Conservation (phyloP, 1,140 invertebrate species). For the Drosophila subpulchrella region DNA sequence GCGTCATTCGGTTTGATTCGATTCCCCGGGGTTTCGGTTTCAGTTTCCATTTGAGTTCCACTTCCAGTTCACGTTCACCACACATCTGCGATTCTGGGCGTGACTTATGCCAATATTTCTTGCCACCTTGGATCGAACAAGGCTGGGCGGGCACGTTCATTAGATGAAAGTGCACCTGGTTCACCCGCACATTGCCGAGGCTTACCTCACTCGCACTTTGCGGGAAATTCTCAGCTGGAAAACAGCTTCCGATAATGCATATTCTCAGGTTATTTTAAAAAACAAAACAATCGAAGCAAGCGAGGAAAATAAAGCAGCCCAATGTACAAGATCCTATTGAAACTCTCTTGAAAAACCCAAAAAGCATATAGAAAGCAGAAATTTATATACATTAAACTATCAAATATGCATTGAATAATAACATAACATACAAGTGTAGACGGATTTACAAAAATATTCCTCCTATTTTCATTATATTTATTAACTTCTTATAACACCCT, state of each 20-base stretch:
- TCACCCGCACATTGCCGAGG: slow-evolving; percentile 22
- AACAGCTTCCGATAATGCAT: slow-evolving; percentile 7
- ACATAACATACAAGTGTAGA: too few relatives aligned
- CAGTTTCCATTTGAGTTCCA: not conserved
- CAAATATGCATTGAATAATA: too few relatives aligned
- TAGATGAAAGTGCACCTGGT: slow-evolving; percentile 60
- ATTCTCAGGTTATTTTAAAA: not conserved
- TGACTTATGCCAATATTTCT: slow-evolving; percentile 50
- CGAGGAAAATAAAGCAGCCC: too few relatives aligned
- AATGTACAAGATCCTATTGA: too few relatives aligned
- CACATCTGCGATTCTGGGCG: slow-evolving; percentile 47
- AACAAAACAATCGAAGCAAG: too few relatives aligned
- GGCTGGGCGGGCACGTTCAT: slow-evolving; percentile 57
- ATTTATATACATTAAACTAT: too few relatives aligned
- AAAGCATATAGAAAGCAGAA: too few relatives aligned
- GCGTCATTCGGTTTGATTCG: slow-evolving; percentile 50
- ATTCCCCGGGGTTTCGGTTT: slow-evolving; percentile 11
- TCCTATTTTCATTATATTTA: too few relatives aligned
- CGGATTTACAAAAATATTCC: too few relatives aligned
- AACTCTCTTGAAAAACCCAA: too few relatives aligned
- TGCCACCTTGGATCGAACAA: slow-evolving; percentile 45
- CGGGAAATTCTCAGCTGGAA: slow-evolving; percentile 34
- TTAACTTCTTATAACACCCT: too few relatives aligned
- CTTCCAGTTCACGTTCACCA: slow-evolving; percentile 15
- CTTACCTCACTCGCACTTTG: slow-evolving; percentile 8